Percentiles rank a stretch among this genome's conserved stretches.
Conservation (phyloP, 2,797 vertebrate species). For the Poeciliopsis turneri region DNA sequence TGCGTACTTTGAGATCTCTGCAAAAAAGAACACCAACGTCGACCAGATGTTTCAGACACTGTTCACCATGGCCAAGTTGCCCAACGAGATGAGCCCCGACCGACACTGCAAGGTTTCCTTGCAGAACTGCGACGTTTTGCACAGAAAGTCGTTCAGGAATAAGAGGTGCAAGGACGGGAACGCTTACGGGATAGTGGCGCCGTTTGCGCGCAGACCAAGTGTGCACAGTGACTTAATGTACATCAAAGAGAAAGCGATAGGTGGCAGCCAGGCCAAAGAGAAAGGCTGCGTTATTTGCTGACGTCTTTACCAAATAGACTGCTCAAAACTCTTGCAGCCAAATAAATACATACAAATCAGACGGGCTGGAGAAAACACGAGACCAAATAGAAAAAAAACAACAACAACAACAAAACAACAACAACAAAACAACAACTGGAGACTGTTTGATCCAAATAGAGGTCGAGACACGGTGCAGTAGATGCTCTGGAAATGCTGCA, state of each 20-base stretch:
- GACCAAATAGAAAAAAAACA: neutral
- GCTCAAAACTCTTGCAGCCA: neutral
- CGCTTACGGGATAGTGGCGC: conserved; percentile 93
- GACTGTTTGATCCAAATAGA: conserved; percentile 12
- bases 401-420: neutral
- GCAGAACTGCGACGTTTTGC: conserved; percentile 92
- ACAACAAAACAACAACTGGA: neutral
- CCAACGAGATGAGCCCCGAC: conserved; percentile 96
- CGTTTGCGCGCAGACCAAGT: conserved; percentile 93
- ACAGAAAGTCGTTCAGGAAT: conserved; percentile 87
- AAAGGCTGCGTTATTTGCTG: conserved; percentile 95
- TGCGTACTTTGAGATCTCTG: conserved; percentile 96
- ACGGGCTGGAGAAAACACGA: neutral
- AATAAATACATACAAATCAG: neutral
- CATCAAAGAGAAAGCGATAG: conserved; percentile 91
- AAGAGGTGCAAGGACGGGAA: conserved; percentile 87
- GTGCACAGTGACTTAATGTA: conserved; percentile 99
- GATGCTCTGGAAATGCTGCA: conserved; percentile 53
- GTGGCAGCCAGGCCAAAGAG: conserved; percentile 87
- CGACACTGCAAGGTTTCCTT: conserved; percentile 93
- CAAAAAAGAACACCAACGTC: conserved; percentile 94
- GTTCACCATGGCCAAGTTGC: conserved; percentile 94
- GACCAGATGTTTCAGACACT: conserved; percentile 97
- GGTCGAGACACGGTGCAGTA: conserved; percentile 24
- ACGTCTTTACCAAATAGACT: conserved; percentile 49